These are phyloP conservation scores for Ataeniobius toweri DNA, from an alignment of 2,797 vertebrate species.

Conservation along the genomic window DNA sequence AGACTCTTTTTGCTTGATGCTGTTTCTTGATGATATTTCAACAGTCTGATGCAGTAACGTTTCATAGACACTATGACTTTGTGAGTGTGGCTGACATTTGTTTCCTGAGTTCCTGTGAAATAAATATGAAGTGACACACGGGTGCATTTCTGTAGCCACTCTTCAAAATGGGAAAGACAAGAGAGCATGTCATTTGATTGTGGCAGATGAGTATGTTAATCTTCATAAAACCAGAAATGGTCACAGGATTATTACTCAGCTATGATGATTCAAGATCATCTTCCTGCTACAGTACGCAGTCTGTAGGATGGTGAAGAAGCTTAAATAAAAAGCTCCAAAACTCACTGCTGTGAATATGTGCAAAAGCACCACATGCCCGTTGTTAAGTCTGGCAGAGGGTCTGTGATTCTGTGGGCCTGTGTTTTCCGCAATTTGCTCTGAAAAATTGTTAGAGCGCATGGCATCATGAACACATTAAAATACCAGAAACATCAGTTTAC, in stretches of 20 bases:
- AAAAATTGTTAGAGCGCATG: background rate
- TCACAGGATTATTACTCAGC: background rate
- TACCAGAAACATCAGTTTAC: background rate
- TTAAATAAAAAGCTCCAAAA: background rate
- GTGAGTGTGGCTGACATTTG: conserved; percentile 19
- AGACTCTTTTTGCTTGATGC: conserved; percentile 7
- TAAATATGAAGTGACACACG: background rate
- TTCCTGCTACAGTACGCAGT: background rate
- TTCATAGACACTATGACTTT: conserved; percentile 37
- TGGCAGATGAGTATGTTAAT: background rate
- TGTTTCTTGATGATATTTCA: conserved; percentile 14
- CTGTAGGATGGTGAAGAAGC: background rate
- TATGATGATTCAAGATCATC: background rate
- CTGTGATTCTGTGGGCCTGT: background rate
- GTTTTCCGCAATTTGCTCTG: background rate
- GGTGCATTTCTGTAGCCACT: background rate
- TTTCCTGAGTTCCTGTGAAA: background rate
- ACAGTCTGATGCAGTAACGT: conserved; percentile 12
- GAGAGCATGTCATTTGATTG: background rate
- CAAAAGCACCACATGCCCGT: background rate
- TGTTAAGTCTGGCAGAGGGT: background rate
- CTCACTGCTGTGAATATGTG: background rate
- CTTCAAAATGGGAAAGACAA: background rate
- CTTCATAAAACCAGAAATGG: background rate
- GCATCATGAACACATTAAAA: background rate